Conservation (phyloP, 2,113 vertebrate species). For the Pseudopodoces humilis region DNA sequence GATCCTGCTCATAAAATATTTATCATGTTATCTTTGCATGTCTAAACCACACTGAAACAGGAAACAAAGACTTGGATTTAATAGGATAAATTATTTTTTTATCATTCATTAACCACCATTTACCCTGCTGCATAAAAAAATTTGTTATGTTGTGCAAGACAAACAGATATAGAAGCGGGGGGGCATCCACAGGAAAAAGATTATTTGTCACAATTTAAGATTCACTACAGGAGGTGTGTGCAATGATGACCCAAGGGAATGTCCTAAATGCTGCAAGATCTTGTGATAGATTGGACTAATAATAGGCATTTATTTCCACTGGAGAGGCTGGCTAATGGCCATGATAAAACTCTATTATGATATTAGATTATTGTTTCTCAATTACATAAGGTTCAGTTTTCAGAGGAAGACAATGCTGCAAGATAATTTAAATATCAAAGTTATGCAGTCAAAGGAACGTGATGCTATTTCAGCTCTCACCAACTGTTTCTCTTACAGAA, state of each 20-base stretch:
- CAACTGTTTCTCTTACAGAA: neutral
- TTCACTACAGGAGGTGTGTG: neutral
- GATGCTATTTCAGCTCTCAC: neutral
- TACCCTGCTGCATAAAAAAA: neutral
- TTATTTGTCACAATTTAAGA: constrained; percentile 4
- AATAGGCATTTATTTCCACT: neutral
- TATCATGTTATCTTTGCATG: constrained; percentile 6
- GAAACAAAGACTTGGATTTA: constrained; percentile 22
- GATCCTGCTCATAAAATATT: constrained; percentile 19
- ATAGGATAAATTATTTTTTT: neutral
- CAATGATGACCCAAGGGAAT: neutral
- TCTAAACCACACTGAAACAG: neutral
- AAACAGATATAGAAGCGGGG: neutral
- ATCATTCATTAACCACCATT: constrained; percentile 27
- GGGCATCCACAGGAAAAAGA: neutral
- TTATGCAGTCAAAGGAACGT: neutral
- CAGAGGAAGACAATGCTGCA: neutral
- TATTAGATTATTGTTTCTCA: constrained; percentile 21
- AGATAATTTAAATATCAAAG: constrained; percentile 26
- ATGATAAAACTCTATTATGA: neutral
- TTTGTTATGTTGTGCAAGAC: neutral
- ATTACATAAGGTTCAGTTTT: neutral
- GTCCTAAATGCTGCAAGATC: neutral
- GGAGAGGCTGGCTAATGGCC: neutral
- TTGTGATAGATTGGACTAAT: constrained; percentile 15